Conservation (phyloP, 1,140 invertebrate species). For the Papilio dardanus region DNA sequence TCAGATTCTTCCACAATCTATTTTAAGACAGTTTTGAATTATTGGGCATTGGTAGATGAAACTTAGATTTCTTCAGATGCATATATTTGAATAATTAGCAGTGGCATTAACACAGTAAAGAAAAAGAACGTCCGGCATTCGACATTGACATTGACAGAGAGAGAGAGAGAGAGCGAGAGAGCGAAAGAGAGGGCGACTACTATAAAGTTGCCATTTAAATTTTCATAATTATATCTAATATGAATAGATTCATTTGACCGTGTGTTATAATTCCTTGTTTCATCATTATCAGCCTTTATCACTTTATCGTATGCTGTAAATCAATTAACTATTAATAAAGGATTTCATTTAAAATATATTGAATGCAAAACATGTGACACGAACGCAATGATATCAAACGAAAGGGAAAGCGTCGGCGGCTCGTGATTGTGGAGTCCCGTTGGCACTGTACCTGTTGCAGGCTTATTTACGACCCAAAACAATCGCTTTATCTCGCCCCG, state of each 20-base stretch:
- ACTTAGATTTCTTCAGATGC: no score
- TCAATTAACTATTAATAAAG: not conserved
- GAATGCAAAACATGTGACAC: conserved; percentile 30
- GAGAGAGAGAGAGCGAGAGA: no score
- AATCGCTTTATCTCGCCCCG: conserved; percentile 78
- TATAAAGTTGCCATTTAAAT: no score
- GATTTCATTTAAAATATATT: conserved; percentile 26
- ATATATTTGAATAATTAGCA: no score
- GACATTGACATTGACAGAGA: no score
- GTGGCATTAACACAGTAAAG: no score
- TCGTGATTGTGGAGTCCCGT: conserved; percentile 74
- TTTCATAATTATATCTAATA: no score
- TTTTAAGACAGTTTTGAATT: not conserved
- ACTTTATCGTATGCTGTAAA: no score
- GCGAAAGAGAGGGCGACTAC: no score
- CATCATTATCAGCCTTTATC: not conserved
- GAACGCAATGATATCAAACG: conserved; percentile 33
- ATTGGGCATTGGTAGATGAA: not conserved
- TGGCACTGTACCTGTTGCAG: conserved; percentile 79
- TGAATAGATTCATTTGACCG: not conserved
- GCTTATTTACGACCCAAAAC: conserved; percentile 81
- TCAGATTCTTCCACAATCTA: not conserved
- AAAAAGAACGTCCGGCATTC: no score
- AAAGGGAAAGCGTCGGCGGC: conserved; percentile 67
- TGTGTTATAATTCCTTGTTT: not conserved